phyloP scores from a whole-genome alignment of 2,888 invertebrate species.

The Polietes domitor region DNA sequence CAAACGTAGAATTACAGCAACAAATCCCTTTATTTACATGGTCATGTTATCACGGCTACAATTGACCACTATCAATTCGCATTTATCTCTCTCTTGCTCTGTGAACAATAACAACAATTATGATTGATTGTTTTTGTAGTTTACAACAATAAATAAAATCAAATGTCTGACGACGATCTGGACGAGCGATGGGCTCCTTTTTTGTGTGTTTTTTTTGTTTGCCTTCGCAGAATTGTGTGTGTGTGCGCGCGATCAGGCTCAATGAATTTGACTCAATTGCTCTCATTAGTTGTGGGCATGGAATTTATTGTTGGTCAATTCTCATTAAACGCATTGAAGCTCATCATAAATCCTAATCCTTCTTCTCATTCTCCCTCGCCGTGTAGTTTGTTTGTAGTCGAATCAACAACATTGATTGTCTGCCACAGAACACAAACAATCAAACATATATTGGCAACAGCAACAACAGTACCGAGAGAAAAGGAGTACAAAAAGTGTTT shows the following conservation, averaged over 20 bases:
- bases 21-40: not conserved
- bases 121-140: slow-evolving; percentile 41
- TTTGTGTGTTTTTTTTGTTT: not conserved
- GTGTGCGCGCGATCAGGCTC: slow-evolving; percentile 26
- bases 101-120: not conserved
- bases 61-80: slow-evolving; percentile 25
- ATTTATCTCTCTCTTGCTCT: not conserved
- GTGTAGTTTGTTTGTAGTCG: not conserved
- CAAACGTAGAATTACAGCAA: not conserved
- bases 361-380: slow-evolving; percentile 46
- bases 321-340: slow-evolving; percentile 60
- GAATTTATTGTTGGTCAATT: slow-evolving; percentile 31
- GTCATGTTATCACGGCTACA: slow-evolving; percentile 6
- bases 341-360: slow-evolving; percentile 76
- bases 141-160: slow-evolving; percentile 65
- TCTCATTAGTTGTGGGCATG: slow-evolving; percentile 68
- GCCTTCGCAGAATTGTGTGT: slow-evolving; percentile 10
- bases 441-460: not conserved
- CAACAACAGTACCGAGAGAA: not conserved
- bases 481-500: slow-evolving; percentile 17
- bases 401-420: slow-evolving; percentile 34
- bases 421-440: slow-evolving; percentile 3
- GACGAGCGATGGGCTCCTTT: not conserved
- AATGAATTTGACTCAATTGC: slow-evolving; percentile 68
- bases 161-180: slow-evolving; percentile 43